Conservation (phyloP, 2,888 invertebrate genomes). For the Aleiodes testaceus region DNA sequence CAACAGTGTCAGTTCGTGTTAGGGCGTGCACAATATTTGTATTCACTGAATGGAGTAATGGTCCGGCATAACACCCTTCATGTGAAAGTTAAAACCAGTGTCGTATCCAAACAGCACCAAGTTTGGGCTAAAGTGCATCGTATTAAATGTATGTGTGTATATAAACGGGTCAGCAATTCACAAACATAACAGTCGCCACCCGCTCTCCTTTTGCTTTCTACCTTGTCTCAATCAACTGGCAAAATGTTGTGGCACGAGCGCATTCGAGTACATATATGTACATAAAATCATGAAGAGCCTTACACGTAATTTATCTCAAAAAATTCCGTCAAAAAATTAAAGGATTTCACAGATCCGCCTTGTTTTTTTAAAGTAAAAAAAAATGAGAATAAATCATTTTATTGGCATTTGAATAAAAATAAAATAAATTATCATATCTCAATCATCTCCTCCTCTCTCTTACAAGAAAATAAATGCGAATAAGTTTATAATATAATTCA, state of each 20-base stretch:
- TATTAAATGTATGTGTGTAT: conserved; percentile 28
- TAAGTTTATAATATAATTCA: background rate
- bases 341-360: too few relatives aligned
- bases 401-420: too few relatives aligned
- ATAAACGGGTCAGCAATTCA: conserved; percentile 39
- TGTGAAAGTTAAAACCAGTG: conserved; percentile 52
- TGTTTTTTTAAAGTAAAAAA: too few relatives aligned
- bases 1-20: conserved; percentile 19
- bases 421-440: background rate
- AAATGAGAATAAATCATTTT: too few relatives aligned
- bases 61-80: conserved; percentile 45
- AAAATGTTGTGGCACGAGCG: conserved; percentile 17
- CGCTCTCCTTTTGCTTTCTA: conserved; percentile 40
- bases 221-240: conserved; percentile 40
- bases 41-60: conserved; percentile 34
- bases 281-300: conserved; percentile 32
- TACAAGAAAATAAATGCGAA: background rate
- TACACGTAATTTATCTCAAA: conserved; percentile 30
- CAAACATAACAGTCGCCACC: conserved; percentile 19
- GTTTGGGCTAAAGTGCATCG: conserved; percentile 47
- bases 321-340: too few relatives aligned
- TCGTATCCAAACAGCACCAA: conserved; percentile 42
- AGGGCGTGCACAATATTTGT: conserved; percentile 33
- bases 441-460: background rate
- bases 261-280: conserved; percentile 39